A percentile compares a stretch with the other conserved stretches of the same genome.
Evolutionary conservation across 2,113 vertebrate genomes (phyloP).

Genomic region (Oreochromis aureus): DNA sequence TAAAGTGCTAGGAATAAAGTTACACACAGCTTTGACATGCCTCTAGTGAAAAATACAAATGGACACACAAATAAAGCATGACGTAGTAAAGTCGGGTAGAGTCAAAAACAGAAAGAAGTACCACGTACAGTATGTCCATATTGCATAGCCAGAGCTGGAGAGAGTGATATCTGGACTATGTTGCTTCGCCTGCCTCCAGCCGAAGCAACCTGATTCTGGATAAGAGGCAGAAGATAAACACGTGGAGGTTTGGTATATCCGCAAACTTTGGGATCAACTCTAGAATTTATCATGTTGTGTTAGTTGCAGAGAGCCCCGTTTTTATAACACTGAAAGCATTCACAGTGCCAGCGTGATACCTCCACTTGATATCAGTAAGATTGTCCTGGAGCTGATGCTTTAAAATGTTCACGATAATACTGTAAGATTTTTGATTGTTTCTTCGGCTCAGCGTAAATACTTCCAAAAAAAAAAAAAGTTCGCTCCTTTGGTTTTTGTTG

Average conservation of each 20-base stretch:
- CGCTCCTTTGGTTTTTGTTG: not conserved
- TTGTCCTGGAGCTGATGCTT: not conserved
- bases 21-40: not conserved
- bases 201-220: not conserved
- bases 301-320: not conserved
- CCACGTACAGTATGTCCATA: not conserved
- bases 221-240: not conserved
- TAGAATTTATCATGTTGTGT: not conserved
- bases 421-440: not conserved
- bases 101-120: not conserved
- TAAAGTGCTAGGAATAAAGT: constrained; percentile 56
- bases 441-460: not conserved
- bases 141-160: constrained; percentile 50
- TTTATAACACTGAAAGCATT: not conserved
- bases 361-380: not conserved
- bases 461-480: not conserved
- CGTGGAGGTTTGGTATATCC: not conserved
- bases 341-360: not conserved
- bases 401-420: not conserved
- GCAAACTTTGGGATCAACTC: not conserved
- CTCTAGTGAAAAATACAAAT: constrained; percentile 7
- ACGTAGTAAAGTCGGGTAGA: not conserved
- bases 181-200: not conserved
- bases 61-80: not conserved
- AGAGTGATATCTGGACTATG: not conserved